Evolutionary conservation across 2,797 vertebrate genomes (phyloP).

Genomic region (Salarias fasciatus): DNA sequence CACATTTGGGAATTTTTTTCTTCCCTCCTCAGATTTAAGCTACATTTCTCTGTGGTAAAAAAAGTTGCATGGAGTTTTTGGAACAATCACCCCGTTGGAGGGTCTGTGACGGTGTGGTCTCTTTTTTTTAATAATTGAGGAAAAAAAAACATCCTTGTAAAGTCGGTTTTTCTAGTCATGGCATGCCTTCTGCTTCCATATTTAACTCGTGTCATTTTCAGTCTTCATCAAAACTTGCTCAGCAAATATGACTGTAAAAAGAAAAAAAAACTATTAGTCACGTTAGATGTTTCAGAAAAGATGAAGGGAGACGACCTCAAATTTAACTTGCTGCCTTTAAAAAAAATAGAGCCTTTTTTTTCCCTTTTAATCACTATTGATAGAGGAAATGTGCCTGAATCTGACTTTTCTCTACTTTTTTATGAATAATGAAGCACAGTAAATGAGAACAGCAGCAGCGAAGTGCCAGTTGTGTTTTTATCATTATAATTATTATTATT

Average conservation of each 20-base stretch:
- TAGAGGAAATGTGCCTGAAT: conserved; percentile 79
- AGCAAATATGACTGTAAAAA: conserved; percentile 30
- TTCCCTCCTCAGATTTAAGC: conserved; percentile 45
- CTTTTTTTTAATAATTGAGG: conserved; percentile 13
- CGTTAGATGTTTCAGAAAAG: conserved; percentile 42
- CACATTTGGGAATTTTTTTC: conserved; percentile 26
- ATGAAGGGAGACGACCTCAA: conserved; percentile 33
- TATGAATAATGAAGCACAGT: conserved; percentile 72
- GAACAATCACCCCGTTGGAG: conserved; percentile 26
- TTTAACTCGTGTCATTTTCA: conserved; percentile 6
- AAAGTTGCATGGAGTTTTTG: conserved; percentile 15
- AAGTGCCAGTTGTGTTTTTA: conserved; percentile 67
- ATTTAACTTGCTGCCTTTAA: conserved; percentile 13
- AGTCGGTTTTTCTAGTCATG: conserved; percentile 23
- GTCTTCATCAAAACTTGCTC: conserved; percentile 1
- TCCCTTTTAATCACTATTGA: conserved; percentile 8
- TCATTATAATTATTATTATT: conserved; percentile 54
- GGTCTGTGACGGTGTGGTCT: conserved; percentile 30
- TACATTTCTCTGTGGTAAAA: conserved; percentile 36
- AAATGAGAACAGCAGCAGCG: conserved; percentile 64
- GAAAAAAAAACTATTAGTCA: neutral
- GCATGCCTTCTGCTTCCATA: conserved; percentile 27
- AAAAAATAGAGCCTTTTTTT: neutral
- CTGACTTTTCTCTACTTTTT: conserved; percentile 43
- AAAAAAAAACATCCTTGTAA: conserved; percentile 20